Evolutionary conservation across 2,888 invertebrate genomes (phyloP).

Genomic region (Hybos culiciformis): DNA sequence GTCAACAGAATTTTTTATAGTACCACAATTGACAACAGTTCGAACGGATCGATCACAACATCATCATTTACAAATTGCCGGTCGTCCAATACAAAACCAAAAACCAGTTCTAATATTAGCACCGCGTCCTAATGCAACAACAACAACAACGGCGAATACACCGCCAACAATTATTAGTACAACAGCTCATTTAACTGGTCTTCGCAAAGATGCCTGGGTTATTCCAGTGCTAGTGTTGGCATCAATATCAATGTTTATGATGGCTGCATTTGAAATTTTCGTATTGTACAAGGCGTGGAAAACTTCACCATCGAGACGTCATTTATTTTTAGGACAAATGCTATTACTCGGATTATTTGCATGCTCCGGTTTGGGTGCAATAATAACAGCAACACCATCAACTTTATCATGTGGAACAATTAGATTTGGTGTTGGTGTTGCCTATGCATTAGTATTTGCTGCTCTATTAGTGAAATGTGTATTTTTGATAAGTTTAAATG

Average conservation of each 20-base stretch:
- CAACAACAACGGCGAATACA: conserved; percentile 16
- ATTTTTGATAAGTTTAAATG: conserved; percentile 80
- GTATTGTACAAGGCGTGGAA: conserved; percentile 75
- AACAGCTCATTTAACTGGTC: conserved; percentile 29
- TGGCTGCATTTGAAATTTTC: conserved; percentile 78
- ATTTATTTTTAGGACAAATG: conserved; percentile 77
- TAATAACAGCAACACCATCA: conserved; percentile 65
- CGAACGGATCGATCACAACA: not conserved
- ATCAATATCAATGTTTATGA: conserved; percentile 68
- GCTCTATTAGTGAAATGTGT: conserved; percentile 88
- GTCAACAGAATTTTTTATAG: conserved; percentile 72
- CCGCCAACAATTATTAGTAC: conserved; percentile 28
- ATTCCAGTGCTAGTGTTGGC: conserved; percentile 76
- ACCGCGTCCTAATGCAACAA: conserved; percentile 12
- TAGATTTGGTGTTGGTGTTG: conserved; percentile 67
- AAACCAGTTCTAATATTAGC: conserved; percentile 24
- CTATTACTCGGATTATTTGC: conserved; percentile 70
- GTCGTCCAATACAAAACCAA: conserved; percentile 15
- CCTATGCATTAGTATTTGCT: conserved; percentile 77
- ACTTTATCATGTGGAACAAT: conserved; percentile 68
- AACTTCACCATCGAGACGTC: conserved; percentile 69
- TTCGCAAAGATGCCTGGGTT: conserved; percentile 76
- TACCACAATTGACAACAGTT: conserved; percentile 41
- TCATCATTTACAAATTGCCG: conserved; percentile 10
- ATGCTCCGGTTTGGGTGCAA: conserved; percentile 64